Evolutionary conservation across 2,888 invertebrate species (phyloP), one percentile per base, ranked within the genome.

Genomic region (Chouioia cunea): DNA sequence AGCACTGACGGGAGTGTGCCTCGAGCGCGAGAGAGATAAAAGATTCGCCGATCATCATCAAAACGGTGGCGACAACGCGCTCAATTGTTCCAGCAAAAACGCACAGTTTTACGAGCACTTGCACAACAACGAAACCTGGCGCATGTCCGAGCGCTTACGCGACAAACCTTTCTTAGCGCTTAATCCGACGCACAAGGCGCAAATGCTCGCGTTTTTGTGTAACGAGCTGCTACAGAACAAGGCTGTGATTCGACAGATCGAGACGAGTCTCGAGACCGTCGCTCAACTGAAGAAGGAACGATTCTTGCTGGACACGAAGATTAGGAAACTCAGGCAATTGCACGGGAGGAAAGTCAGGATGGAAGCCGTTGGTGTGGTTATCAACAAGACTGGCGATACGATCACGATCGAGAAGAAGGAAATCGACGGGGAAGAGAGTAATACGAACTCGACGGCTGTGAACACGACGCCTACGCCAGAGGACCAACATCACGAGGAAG

Each of bases 201-300:
- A 93, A 75, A 94, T 97, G 80, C 86, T 98, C 58, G 94, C 95
- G 1, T 97, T 94, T 87, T 89, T 98, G 27, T 97, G 97, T 87
- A 96, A 98, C 86, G 97, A 99, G 85, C 88, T 99, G 77, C 89
- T 98, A 54, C 95, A 96, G 86, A 97, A 97, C 86, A 96, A 97
- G 86, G 91, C 94, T 12, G 94, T 97, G 76, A 88, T 95, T 79
- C 89, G 93, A 44, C 97, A 97, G 86, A 93, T 98, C 67, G 98
- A 98, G 81, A 91, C 90, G 43, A 92, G 93, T 72, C 88, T 98
- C 59, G 97, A 98, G 76, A 93, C 92, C 65, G 93, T 95, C 74
- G 93, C 93, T 74, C 95, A 93, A 79, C 89, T 95, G 77, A 92
- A 93, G 82, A 93, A 96, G 80, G 97, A 98, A 81, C 91, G 97